Conservation (phyloP, 2,888 invertebrate genomes). For the Epirrhoe tristata region DNA sequence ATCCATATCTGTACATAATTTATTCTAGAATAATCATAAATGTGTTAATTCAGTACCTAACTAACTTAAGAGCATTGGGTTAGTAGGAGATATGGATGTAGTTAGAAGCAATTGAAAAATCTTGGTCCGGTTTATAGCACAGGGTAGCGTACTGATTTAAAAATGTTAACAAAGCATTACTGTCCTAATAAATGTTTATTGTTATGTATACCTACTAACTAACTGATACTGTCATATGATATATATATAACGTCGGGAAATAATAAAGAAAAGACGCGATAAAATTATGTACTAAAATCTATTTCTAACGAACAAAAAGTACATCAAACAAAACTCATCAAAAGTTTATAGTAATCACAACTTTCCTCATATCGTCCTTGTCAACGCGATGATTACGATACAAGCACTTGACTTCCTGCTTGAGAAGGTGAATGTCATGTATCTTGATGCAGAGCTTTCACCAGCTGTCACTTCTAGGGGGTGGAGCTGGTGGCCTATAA, state of each 20-base stretch:
- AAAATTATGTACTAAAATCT: no score
- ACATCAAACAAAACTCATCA: slow-evolving; percentile 3
- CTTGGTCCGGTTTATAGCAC: no score
- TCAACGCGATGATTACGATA: slow-evolving; percentile 3
- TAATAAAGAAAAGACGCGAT: no score
- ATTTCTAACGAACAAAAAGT: neutral
- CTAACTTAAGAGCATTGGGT: slow-evolving; percentile 8
- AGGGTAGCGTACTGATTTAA: no score
- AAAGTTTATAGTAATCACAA: slow-evolving; percentile 16
- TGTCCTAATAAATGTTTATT: no score
- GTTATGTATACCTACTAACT: no score
- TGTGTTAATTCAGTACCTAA: slow-evolving; percentile 20
- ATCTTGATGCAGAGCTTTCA: slow-evolving; percentile 44
- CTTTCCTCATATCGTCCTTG: neutral
- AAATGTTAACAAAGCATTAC: no score
- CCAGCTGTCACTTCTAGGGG: slow-evolving; percentile 77
- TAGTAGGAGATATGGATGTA: slow-evolving; percentile 5
- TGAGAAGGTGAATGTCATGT: slow-evolving; percentile 3
- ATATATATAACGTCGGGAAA: no score
- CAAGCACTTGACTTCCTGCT: slow-evolving; percentile 23
- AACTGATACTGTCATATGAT: no score
- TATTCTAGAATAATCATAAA: slow-evolving; percentile 14
- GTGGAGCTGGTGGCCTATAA: slow-evolving; percentile 68
- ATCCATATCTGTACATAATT: slow-evolving; percentile 20
- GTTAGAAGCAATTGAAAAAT: neutral